These are phyloP conservation scores for Desmodus rotundus DNA, from an alignment of 2,113 vertebrate species.

Conservation along the genomic window DNA sequence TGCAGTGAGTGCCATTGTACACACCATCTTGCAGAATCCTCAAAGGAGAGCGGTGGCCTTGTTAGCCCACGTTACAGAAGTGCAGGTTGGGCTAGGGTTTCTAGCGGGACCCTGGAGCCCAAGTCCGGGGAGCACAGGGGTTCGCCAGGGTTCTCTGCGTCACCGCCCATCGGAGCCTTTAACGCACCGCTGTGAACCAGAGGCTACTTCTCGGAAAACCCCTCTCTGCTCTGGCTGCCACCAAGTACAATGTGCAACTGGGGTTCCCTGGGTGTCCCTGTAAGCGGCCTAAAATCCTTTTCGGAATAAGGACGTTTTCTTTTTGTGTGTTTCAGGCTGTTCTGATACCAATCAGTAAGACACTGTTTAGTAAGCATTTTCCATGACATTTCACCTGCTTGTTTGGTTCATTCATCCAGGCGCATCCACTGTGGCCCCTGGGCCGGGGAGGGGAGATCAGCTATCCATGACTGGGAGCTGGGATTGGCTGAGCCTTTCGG, in stretches of 20 bases:
- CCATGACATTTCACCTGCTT: too few relatives aligned
- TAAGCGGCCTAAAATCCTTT: background rate
- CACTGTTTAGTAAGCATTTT: background rate
- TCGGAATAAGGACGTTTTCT: background rate
- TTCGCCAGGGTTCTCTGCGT: background rate
- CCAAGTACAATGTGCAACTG: background rate
- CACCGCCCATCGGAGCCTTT: background rate
- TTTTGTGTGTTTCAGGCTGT: background rate
- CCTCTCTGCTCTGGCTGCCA: background rate
- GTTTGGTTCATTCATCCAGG: background rate
- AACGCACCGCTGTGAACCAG: background rate
- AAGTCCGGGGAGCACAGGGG: background rate
- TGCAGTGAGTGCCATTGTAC: rapidly evolving
- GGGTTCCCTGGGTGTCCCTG: background rate
- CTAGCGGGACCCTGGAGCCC: background rate
- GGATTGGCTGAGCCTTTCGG: background rate
- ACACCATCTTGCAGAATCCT: background rate
- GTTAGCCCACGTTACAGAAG: background rate
- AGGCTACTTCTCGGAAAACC: background rate
- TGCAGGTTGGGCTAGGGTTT: background rate
- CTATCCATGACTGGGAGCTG: background rate
- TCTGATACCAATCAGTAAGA: background rate
- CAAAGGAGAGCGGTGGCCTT: background rate
- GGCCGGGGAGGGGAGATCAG: too few relatives aligned
- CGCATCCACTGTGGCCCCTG: background rate